A percentile compares a stretch with the other conserved stretches of the same genome.
Evolutionary conservation across 2,888 invertebrate genomes (phyloP).

Genomic region (Neuroscelio doddi): DNA sequence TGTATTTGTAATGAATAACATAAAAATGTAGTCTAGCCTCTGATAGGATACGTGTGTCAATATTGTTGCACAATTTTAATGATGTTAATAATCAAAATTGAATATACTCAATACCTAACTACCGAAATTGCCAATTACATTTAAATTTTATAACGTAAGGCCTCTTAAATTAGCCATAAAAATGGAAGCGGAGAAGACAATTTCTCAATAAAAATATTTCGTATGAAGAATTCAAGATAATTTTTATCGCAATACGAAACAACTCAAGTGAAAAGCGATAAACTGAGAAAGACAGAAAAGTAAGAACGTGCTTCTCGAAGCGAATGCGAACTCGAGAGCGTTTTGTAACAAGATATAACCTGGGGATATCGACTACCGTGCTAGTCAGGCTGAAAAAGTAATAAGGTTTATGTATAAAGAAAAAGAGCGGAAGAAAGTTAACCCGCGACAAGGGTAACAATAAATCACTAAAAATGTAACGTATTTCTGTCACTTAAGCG

Average conservation of each 20-base stretch:
- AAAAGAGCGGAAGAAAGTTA: conserved; percentile 31
- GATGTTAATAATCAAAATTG: too few species aligned
- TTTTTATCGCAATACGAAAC: conserved; percentile 44
- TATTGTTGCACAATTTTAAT: too few species aligned
- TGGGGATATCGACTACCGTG: conserved; percentile 55
- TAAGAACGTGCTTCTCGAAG: conserved; percentile 41
- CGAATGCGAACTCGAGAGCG: conserved; percentile 47
- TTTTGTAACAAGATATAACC: conserved; percentile 57
- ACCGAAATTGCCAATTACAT: too few species aligned
- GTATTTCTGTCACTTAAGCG: conserved; percentile 13
- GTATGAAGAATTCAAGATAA: conserved; percentile 44
- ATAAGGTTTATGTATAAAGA: conserved; percentile 50
- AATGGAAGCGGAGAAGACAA: conserved; percentile 35
- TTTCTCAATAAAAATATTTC: conserved; percentile 31
- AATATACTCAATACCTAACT: too few species aligned
- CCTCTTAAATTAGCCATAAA: too few species aligned
- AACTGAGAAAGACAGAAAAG: conserved; percentile 41
- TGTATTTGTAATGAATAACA: too few species aligned
- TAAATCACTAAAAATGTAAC: conserved; percentile 32
- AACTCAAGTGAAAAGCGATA: conserved; percentile 45
- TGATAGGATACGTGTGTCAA: too few species aligned
- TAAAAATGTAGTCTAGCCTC: too few species aligned
- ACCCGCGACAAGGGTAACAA: conserved; percentile 22
- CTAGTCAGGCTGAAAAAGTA: conserved; percentile 55
- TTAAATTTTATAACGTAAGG: too few species aligned